phyloP scores from a whole-genome alignment of 2,113 vertebrate species.

The Tinamus guttatus region DNA sequence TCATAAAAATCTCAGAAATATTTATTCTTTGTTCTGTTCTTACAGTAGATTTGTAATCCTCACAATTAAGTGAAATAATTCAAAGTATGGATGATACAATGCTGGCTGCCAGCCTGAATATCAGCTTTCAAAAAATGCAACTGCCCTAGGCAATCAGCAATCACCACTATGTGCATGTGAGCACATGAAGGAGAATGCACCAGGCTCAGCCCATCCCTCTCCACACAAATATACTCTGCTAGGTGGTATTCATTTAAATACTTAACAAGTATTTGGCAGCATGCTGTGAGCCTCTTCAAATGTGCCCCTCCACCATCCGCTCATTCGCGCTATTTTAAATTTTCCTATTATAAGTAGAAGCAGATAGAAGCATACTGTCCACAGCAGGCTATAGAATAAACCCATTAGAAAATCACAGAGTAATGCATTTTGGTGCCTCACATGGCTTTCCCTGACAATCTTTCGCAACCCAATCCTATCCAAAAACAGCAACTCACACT shows the following conservation, averaged over 20 bases:
- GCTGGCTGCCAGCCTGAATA: not conserved
- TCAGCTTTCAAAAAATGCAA: not conserved
- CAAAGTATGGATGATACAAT: not conserved
- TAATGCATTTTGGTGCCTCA: not conserved
- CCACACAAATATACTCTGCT: not conserved
- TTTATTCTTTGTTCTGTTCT: not conserved
- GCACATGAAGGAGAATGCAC: not conserved
- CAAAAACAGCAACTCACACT: not conserved
- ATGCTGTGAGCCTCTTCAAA: not conserved
- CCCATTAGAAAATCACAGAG: not conserved
- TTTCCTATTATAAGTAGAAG: not conserved
- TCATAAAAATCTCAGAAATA: not conserved
- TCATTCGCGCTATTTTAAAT: not conserved
- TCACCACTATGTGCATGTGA: rapidly evolving
- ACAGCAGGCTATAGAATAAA: not conserved
- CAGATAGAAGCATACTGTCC: not conserved
- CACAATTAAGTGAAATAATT: not conserved
- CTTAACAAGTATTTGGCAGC: not conserved
- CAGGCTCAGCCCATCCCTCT: not conserved
- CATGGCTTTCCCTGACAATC: not conserved
- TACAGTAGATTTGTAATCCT: not conserved
- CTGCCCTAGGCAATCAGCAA: not conserved
- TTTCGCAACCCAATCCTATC: not conserved
- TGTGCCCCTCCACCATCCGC: not conserved
- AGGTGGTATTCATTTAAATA: not conserved